Conservation (phyloP, 2,113 vertebrate species). For the Electrona antarctica region DNA sequence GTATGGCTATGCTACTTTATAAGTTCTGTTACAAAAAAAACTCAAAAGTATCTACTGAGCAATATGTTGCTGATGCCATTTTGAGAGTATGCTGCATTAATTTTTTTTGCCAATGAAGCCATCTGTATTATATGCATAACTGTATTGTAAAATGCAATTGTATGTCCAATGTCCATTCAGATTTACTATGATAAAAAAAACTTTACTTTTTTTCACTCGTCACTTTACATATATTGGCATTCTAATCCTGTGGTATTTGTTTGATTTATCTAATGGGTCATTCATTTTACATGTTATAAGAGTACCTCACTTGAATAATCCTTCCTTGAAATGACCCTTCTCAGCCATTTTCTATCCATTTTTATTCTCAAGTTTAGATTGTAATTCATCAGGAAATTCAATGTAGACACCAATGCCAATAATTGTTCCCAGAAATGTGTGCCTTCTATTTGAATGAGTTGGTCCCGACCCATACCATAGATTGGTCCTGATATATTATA, state of each 20-base stretch:
- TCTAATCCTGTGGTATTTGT: constrained; percentile 34
- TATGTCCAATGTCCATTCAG: constrained; percentile 30
- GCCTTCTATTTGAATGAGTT: constrained; percentile 72
- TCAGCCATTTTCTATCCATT: constrained; percentile 69
- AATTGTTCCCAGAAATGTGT: constrained; percentile 69
- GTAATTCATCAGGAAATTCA: constrained; percentile 66
- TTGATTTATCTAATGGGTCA: constrained; percentile 33
- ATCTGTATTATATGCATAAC: constrained; percentile 66
- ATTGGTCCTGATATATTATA: too few relatives aligned
- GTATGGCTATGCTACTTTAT: constrained; percentile 47
- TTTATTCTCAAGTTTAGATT: constrained; percentile 62
- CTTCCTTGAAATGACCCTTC: constrained; percentile 51
- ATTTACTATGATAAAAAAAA: constrained; percentile 57
- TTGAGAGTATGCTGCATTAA: constrained; percentile 50
- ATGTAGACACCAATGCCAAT: constrained; percentile 68
- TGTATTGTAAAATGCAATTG: constrained; percentile 61
- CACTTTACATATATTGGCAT: constrained; percentile 55
- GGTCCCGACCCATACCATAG: background rate
- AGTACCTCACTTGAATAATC: constrained; percentile 69
- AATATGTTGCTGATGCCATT: constrained; percentile 67
- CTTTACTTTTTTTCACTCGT: constrained; percentile 46
- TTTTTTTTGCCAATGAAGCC: constrained; percentile 64
- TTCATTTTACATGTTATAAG: constrained; percentile 55
- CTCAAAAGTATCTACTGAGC: constrained; percentile 55
- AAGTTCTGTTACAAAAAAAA: constrained; percentile 37